Percentiles rank a stretch among this genome's conserved stretches.
Conservation (phyloP, 2,888 invertebrate genomes). For the Andrena flavipes region DNA sequence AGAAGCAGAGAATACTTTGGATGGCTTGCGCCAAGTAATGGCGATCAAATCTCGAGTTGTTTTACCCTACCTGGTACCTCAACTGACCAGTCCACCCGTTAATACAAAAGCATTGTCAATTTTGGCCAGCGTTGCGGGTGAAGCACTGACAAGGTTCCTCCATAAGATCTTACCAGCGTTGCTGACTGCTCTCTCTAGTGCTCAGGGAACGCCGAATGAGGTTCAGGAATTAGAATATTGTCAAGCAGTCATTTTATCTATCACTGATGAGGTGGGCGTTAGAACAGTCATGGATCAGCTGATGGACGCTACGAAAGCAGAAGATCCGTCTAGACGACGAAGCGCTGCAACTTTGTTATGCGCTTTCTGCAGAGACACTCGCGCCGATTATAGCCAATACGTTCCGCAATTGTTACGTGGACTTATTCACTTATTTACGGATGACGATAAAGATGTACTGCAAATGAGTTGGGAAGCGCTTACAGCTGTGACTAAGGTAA, state of each 20-base stretch:
- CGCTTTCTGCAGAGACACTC: conserved; percentile 95
- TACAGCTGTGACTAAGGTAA: conserved; percentile 93
- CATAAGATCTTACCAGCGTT: conserved; percentile 97
- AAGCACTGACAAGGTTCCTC: conserved; percentile 95
- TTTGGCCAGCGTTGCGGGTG: conserved; percentile 97
- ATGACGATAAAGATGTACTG: conserved; percentile 92
- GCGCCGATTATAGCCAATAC: conserved; percentile 94
- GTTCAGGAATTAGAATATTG: conserved; percentile 94
- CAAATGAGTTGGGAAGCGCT: conserved; percentile 97
- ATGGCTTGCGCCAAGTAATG: conserved; percentile 98
- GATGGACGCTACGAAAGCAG: conserved; percentile 90
- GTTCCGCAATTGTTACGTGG: conserved; percentile 95
- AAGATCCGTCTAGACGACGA: conserved; percentile 88
- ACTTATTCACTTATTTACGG: conserved; percentile 93
- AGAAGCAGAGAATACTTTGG: conserved; percentile 95
- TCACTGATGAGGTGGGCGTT: conserved; percentile 94
- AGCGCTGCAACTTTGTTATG: conserved; percentile 95
- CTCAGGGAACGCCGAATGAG: conserved; percentile 89
- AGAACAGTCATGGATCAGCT: conserved; percentile 95
- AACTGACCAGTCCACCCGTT: conserved; percentile 94
- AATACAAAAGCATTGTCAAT: conserved; percentile 97
- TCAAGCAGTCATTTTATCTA: conserved; percentile 96
- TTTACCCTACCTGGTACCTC: conserved; percentile 97
- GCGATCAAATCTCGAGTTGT: conserved; percentile 98
- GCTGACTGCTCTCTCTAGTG: conserved; percentile 90